Conservation (phyloP, 2,888 invertebrate genomes). For the Spodoptera picta region DNA sequence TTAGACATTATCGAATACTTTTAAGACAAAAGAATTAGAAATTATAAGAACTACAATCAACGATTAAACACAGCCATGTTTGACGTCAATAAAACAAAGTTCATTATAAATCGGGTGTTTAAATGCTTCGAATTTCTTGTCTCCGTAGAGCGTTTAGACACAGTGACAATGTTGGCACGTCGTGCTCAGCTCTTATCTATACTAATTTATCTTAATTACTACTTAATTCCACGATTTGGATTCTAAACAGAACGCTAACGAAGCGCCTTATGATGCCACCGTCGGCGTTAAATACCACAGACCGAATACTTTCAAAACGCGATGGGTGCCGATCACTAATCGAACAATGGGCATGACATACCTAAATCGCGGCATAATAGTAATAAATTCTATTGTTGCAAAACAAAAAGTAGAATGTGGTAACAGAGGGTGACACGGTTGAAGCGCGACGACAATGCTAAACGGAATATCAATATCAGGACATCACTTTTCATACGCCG, state of each 20-base stretch:
- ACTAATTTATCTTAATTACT: conserved; percentile 86
- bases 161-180: conserved; percentile 76
- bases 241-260: conserved; percentile 74
- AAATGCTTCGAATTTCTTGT: conserved; percentile 37
- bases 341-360: conserved; percentile 81
- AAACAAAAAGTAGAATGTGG: conserved; percentile 72
- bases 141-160: conserved; percentile 60
- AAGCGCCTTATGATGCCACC: conserved; percentile 84
- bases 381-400: conserved; percentile 76
- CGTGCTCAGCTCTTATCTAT: conserved; percentile 79
- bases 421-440: conserved; percentile 72
- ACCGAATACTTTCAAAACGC: conserved; percentile 73
- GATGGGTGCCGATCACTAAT: conserved; percentile 75
- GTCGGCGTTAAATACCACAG: conserved; percentile 83
- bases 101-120: conserved; percentile 42
- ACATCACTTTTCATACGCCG: conserved; percentile 70
- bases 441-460: conserved; percentile 71
- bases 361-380: conserved; percentile 65
- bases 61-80: conserved; percentile 26
- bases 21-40: neutral
- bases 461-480: conserved; percentile 68
- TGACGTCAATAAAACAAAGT: conserved; percentile 34
- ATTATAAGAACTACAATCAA: conserved; percentile 16
- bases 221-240: conserved; percentile 82
- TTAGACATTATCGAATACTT: neutral